Base-by-base conservation (phyloP, 1,140 invertebrate genomes). In the Forficula auricularia region DNA sequence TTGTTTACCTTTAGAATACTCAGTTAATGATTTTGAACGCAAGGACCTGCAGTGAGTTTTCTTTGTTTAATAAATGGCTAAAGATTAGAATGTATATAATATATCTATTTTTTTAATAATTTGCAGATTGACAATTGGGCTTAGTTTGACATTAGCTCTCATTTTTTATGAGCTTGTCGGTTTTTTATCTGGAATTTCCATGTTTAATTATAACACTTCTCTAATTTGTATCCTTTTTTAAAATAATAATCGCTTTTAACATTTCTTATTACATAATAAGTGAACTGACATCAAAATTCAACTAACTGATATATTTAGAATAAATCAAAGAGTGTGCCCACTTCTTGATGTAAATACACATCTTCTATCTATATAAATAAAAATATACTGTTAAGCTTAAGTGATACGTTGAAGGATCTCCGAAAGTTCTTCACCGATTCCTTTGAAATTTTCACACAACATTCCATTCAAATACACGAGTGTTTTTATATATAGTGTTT, bases 151-250 rank as follows among this genome's bases (percentile, higher is more conserved):
- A 12, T 49, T 75, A 41, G 67, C 58, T 35, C 59, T 77, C 27
- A 66, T 75, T 49, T 54, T 61, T 42, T 50, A 75, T 54, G 75
- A 78, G 57, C 56, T 73, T 43, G 56, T 70, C 38, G 67, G 66
- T 41, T 78, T 77, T 57, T 57, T 77, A 47, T 62, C 64, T 43
- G 75, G 74, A 52, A 60, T 77, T 52, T 72, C 73, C 31, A 75
- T 77, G 71, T 77, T 76, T 61, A 66, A 68, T 52, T 56, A 65
- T 15, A 63, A 65, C 46, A 70, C 68, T 45, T 65, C 68, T 38
- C 55, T 76, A 40, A 59, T 70, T 16, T 78, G 75, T 77, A 76
- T 76, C 74, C 74, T 76, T 75, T 54, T 6, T 12, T 16, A 36
- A 36, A 13, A 32, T 10, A 10, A 32, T n/a, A 32, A 10, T 3